Percentiles rank a stretch among this genome's conserved stretches.
These are phyloP conservation scores for Pampusana beccarii DNA, from an alignment of 2,113 vertebrate species.

Conservation along the genomic window DNA sequence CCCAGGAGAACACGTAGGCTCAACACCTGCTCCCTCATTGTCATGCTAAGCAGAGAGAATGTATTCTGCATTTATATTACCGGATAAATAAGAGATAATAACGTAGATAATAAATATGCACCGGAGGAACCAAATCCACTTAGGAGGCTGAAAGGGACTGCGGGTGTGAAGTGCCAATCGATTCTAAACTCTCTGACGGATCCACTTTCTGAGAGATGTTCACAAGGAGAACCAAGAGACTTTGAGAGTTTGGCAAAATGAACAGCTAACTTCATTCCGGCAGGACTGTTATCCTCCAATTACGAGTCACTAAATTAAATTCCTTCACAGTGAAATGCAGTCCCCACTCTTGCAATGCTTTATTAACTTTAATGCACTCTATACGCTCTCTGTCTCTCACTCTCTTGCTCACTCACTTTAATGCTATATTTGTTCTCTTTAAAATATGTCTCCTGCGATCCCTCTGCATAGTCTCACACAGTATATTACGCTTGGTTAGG, in stretches of 20 bases:
- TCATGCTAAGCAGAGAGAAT: not conserved
- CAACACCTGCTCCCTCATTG: not conserved
- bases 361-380: slow-evolving; percentile 73
- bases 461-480: slow-evolving; percentile 20
- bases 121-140: slow-evolving; percentile 22
- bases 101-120: slow-evolving; percentile 49
- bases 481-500: slow-evolving; percentile 19
- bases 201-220: slow-evolving; percentile 46
- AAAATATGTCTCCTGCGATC: slow-evolving; percentile 43
- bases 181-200: slow-evolving; percentile 48
- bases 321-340: slow-evolving; percentile 63
- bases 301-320: slow-evolving; percentile 69
- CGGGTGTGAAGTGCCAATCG: not conserved
- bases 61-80: not conserved
- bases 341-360: slow-evolving; percentile 52
- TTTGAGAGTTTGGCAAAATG: slow-evolving; percentile 64
- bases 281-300: slow-evolving; percentile 58
- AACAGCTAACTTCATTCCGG: slow-evolving; percentile 52
- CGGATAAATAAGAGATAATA: slow-evolving; percentile 17
- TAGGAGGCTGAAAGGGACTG: slow-evolving; percentile 21
- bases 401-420: slow-evolving; percentile 35
- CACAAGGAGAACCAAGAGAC: slow-evolving; percentile 54
- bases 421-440: slow-evolving; percentile 69
- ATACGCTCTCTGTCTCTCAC: slow-evolving; percentile 40
- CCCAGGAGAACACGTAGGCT: not conserved